A percentile compares a stretch with the other conserved stretches of the same genome.
Conservation (phyloP, 2,113 vertebrate genomes). For the Dermatemys mawii region DNA sequence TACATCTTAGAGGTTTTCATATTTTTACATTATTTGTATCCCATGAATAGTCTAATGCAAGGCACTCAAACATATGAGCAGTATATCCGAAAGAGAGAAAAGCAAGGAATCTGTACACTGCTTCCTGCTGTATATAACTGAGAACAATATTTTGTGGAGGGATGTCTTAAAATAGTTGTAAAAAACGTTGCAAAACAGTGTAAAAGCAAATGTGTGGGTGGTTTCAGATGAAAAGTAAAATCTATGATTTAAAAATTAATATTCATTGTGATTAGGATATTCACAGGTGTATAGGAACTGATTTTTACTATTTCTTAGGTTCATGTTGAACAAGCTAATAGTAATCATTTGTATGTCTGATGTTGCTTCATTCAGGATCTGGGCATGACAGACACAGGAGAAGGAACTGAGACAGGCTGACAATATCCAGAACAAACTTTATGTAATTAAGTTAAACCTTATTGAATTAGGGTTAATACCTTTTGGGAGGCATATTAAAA, state of each 20-base stretch:
- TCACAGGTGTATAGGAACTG: too few relatives aligned
- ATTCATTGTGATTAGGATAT: background rate
- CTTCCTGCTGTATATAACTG: background rate
- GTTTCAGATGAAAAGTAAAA: background rate
- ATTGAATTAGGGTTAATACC: too few relatives aligned
- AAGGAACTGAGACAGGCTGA: too few relatives aligned
- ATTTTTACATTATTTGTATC: constrained; percentile 12
- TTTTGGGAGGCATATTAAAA: too few relatives aligned
- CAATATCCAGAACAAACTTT: too few relatives aligned
- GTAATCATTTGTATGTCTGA: too few relatives aligned
- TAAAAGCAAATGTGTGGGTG: background rate
- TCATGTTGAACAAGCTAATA: too few relatives aligned
- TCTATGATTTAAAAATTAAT: background rate
- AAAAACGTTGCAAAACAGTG: background rate
- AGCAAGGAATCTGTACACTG: background rate
- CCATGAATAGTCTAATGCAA: constrained; percentile 50
- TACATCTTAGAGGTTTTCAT: background rate
- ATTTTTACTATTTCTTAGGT: too few relatives aligned
- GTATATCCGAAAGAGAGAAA: background rate
- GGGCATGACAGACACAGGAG: too few relatives aligned
- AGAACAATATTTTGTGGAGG: background rate
- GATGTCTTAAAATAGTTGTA: background rate
- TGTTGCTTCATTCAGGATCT: too few relatives aligned
- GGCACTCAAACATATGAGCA: background rate
- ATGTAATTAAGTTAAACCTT: too few relatives aligned